Conservation (phyloP, 2,113 vertebrate species). For the Gymnocephalus cernua region DNA sequence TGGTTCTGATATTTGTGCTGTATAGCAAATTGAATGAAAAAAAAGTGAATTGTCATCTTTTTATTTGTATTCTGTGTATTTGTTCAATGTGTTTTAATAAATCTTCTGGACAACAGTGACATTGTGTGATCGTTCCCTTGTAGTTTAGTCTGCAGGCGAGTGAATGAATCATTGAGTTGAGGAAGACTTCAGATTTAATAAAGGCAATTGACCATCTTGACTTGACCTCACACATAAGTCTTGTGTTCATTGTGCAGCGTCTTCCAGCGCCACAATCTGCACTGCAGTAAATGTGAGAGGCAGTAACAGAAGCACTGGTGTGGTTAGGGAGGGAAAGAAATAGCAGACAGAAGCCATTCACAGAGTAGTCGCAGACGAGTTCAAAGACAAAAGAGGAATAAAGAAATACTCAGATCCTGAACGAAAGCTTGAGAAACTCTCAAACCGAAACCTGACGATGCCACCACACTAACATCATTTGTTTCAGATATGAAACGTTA, state of each 20-base stretch:
- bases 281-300: conserved; percentile 36
- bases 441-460: not conserved
- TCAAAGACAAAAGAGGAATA: not conserved
- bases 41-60: conserved; percentile 85
- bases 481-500: not conserved
- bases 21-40: conserved; percentile 78
- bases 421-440: not conserved
- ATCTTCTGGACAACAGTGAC: conserved; percentile 81
- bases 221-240: not conserved
- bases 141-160: not conserved
- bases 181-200: conserved; percentile 11
- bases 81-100: conserved; percentile 91
- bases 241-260: not conserved
- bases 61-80: conserved; percentile 89
- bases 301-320: conserved; percentile 32
- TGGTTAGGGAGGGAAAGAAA: not conserved
- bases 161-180: conserved; percentile 15
- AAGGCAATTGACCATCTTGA: not conserved
- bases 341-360: not conserved
- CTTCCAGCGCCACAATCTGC: conserved; percentile 3
- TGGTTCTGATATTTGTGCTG: conserved; percentile 76
- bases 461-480: not conserved
- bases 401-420: not conserved
- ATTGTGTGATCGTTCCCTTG: not conserved
- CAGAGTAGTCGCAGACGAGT: not conserved